These are phyloP conservation scores for Lacanobia oleracea DNA, from an alignment of 2,888 invertebrate species.

Conservation along the genomic window DNA sequence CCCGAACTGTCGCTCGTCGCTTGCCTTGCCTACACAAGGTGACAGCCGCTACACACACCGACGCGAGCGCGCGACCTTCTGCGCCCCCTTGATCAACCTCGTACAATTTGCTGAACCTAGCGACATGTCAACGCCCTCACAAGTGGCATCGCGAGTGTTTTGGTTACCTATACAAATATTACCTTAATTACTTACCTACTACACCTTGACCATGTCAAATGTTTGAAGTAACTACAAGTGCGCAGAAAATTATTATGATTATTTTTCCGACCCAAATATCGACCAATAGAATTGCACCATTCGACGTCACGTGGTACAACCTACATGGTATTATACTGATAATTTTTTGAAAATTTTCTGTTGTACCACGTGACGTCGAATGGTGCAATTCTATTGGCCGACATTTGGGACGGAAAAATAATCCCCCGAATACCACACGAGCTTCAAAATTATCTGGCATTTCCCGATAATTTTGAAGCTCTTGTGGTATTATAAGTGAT, in stretches of 20 bases:
- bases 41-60: conserved; percentile 28
- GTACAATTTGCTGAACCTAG: conserved; percentile 55
- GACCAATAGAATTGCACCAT: too few species aligned
- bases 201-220: conserved; percentile 40
- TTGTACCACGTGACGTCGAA: too few species aligned
- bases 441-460: too few species aligned
- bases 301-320: too few species aligned
- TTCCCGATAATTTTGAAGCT: too few species aligned
- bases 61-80: conserved; percentile 29
- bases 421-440: too few species aligned
- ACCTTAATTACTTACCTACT: conserved; percentile 40
- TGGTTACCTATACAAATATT: conserved; percentile 48
- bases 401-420: too few species aligned
- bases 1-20: conserved; percentile 9
- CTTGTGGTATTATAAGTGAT: too few species aligned
- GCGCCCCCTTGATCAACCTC: conserved; percentile 50
- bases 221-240: conserved; percentile 35
- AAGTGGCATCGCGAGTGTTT: conserved; percentile 57
- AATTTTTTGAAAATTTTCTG: too few species aligned
- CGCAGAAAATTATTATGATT: conserved; percentile 28
- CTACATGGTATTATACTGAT: too few species aligned
- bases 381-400: too few species aligned
- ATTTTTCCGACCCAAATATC: too few species aligned
- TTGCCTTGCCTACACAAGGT: conserved; percentile 55
- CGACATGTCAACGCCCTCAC: conserved; percentile 64